Conservation (phyloP, 2,888 invertebrate genomes). For the Cryptocephalus primarius region DNA sequence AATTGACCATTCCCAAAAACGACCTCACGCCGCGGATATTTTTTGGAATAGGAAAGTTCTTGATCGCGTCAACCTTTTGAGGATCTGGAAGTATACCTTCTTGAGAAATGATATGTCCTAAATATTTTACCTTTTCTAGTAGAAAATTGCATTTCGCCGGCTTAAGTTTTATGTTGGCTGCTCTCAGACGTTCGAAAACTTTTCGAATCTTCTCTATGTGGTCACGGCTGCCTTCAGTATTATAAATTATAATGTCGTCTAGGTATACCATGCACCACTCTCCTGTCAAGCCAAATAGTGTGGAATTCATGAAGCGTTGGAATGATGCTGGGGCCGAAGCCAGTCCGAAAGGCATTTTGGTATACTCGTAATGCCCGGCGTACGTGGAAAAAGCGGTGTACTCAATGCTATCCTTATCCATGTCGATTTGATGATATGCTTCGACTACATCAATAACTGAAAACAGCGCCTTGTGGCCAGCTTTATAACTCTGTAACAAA, state of each 20-base stretch:
- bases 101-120: too few species aligned
- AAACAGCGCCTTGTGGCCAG: slow-evolving; percentile 3
- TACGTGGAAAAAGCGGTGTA: slow-evolving; percentile 8
- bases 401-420: slow-evolving; percentile 6
- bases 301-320: slow-evolving; percentile 10
- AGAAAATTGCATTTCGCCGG: too few species aligned
- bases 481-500: slow-evolving; percentile 5
- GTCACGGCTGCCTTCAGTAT: too few species aligned
- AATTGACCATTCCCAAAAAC: slow-evolving; percentile 9
- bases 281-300: slow-evolving; percentile 5
- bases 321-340: slow-evolving; percentile 8
- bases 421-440: slow-evolving; percentile 7
- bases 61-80: too few species aligned
- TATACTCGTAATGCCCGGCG: slow-evolving; percentile 9
- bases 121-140: too few species aligned
- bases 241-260: too few species aligned
- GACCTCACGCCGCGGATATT: slow-evolving; percentile 4
- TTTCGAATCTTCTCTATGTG: too few species aligned
- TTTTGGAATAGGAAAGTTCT: too few species aligned
- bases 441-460: slow-evolving; percentile 8
- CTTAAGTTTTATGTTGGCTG: too few species aligned
- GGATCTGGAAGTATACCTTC: too few species aligned
- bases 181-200: too few species aligned
- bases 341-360: slow-evolving; percentile 10
- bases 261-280: slow-evolving; percentile 8